Percentiles rank a stretch among this genome's conserved stretches.
phyloP scores from a whole-genome alignment of 2,888 invertebrate species.

The Lycocerus yunnanus region DNA sequence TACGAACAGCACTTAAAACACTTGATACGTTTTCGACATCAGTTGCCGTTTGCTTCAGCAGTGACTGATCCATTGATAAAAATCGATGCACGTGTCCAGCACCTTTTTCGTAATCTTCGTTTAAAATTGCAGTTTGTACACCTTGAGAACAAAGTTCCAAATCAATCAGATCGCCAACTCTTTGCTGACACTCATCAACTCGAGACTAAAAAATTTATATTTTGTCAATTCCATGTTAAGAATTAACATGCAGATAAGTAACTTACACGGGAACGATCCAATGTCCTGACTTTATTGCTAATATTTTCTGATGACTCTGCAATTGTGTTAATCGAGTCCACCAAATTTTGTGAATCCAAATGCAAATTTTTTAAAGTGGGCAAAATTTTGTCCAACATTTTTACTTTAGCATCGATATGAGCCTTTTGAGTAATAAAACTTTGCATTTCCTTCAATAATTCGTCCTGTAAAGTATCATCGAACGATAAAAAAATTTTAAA shows the following conservation, averaged over 20 bases:
- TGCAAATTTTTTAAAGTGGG: slow-evolving; percentile 79
- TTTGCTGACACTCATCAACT: slow-evolving; percentile 91
- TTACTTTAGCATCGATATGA: slow-evolving; percentile 79
- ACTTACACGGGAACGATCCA: slow-evolving; percentile 88
- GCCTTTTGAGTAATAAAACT: slow-evolving; percentile 74
- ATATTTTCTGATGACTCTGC: slow-evolving; percentile 91
- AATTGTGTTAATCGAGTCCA: slow-evolving; percentile 84
- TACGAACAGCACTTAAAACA: slow-evolving; percentile 71
- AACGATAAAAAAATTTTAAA: not conserved
- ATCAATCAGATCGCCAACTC: slow-evolving; percentile 94
- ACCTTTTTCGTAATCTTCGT: slow-evolving; percentile 96
- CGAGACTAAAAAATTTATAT: slow-evolving; percentile 65
- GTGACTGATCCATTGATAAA: slow-evolving; percentile 87
- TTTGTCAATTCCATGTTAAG: not conserved
- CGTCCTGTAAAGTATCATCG: slow-evolving; percentile 61
- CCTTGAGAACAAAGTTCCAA: slow-evolving; percentile 95
- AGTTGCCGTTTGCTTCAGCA: slow-evolving; percentile 75
- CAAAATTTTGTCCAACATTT: slow-evolving; percentile 78
- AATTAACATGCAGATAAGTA: not conserved
- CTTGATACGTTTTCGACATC: slow-evolving; percentile 75
- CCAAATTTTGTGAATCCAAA: slow-evolving; percentile 78
- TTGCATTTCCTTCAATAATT: slow-evolving; percentile 72
- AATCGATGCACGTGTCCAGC: slow-evolving; percentile 95
- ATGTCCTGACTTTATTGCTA: slow-evolving; percentile 90
- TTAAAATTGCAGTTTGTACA: slow-evolving; percentile 91